phyloP scores from a whole-genome alignment of 2,888 invertebrate species.

The Synanthedon formicaeformis region DNA sequence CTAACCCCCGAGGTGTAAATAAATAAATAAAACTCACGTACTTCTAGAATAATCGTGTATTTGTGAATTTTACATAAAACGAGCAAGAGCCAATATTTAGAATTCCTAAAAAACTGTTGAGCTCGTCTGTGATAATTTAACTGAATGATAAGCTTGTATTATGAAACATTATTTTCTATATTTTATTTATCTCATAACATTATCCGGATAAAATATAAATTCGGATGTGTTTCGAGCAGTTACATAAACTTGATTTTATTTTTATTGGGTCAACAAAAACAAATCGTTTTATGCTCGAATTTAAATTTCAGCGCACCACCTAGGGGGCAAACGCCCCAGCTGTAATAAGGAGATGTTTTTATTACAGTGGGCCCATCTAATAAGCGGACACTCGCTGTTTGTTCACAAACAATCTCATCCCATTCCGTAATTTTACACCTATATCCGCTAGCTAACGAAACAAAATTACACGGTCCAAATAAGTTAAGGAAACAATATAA shows the following conservation, averaged over 20 bases:
- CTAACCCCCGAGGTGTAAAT: too few relatives aligned
- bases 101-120: too few relatives aligned
- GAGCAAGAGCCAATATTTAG: too few relatives aligned
- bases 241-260: slow-evolving; percentile 49
- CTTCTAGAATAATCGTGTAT: too few relatives aligned
- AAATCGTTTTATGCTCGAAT: slow-evolving; percentile 55
- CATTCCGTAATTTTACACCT: slow-evolving; percentile 54
- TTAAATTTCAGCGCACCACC: slow-evolving; percentile 48
- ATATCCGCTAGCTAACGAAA: slow-evolving; percentile 34
- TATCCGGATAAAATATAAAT: not conserved
- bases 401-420: slow-evolving; percentile 57
- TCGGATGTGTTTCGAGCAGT: slow-evolving; percentile 14
- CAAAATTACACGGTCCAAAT: slow-evolving; percentile 35
- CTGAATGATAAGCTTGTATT: too few relatives aligned
- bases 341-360: slow-evolving; percentile 63
- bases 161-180: too few relatives aligned
- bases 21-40: too few relatives aligned
- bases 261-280: slow-evolving; percentile 52
- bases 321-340: slow-evolving; percentile 26
- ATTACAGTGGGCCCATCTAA: slow-evolving; percentile 56
- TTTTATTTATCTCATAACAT: not conserved
- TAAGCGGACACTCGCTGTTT: slow-evolving; percentile 60
- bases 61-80: too few relatives aligned
- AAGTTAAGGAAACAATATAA: slow-evolving; percentile 25
- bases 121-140: too few relatives aligned